Conservation (phyloP, 2,888 invertebrate species). For the Nyleta sp. region DNA sequence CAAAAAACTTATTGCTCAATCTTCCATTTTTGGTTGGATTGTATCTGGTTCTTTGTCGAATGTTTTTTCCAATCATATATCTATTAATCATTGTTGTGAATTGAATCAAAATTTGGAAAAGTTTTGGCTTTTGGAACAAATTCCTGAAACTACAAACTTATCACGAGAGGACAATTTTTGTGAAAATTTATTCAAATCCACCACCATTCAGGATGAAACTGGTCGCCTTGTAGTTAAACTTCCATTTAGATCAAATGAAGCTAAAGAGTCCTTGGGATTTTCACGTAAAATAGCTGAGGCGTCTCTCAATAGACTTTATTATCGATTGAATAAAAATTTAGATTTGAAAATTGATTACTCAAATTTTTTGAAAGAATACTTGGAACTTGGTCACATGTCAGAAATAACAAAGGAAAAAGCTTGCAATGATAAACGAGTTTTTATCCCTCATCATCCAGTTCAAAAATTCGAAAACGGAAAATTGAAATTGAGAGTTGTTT, state of each 20-base stretch:
- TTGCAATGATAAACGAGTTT: background rate
- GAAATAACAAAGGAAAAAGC: background rate
- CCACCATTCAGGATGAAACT: background rate
- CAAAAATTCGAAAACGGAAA: background rate
- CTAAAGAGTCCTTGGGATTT: background rate
- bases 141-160: background rate
- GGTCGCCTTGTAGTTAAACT: background rate
- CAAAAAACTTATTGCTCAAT: background rate
- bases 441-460: background rate
- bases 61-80: too few species aligned
- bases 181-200: background rate
- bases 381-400: background rate
- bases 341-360: background rate
- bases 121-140: background rate
- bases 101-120: background rate
- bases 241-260: background rate
- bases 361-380: background rate
- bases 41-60: background rate
- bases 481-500: background rate
- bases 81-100: conserved; percentile 5
- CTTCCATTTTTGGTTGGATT: conserved; percentile 7
- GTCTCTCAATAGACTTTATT: background rate
- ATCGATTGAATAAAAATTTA: background rate
- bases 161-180: background rate
- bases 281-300: conserved; percentile 5